Percentiles rank a stretch among this genome's conserved stretches.
phyloP scores from a whole-genome alignment of 2,797 vertebrate genomes.

The Sarcophilus harrisii region DNA sequence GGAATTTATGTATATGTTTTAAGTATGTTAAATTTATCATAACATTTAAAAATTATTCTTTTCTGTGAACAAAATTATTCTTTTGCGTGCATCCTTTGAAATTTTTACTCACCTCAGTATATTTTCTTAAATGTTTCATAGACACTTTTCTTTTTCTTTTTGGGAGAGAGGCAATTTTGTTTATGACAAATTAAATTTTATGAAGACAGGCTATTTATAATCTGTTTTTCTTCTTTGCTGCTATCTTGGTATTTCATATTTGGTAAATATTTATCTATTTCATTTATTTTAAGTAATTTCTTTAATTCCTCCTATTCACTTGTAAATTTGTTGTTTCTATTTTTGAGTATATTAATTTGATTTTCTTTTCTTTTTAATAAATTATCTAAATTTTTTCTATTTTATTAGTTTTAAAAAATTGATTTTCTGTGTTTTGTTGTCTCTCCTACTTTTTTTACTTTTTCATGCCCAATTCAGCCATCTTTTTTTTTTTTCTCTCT shows the following conservation, averaged over 20 bases:
- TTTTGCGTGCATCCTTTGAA: not conserved
- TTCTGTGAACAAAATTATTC: too few relatives aligned
- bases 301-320: not conserved
- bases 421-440: not conserved
- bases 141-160: not conserved
- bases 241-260: not conserved
- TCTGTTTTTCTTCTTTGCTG: not conserved
- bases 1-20: not conserved
- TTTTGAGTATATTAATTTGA: not conserved
- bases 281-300: not conserved
- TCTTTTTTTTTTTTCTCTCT: not conserved
- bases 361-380: not conserved
- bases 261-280: not conserved
- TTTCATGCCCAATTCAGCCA: not conserved
- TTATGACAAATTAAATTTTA: not conserved
- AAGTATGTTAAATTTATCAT: not conserved
- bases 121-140: not conserved
- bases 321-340: not conserved
- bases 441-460: not conserved
- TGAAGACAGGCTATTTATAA: not conserved
- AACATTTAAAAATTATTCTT: not conserved
- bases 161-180: not conserved
- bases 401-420: not conserved
- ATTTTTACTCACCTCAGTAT: not conserved
- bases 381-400: not conserved